phyloP scores from a whole-genome alignment of 1,140 invertebrate genomes.

The Armadillidium nasatum region DNA sequence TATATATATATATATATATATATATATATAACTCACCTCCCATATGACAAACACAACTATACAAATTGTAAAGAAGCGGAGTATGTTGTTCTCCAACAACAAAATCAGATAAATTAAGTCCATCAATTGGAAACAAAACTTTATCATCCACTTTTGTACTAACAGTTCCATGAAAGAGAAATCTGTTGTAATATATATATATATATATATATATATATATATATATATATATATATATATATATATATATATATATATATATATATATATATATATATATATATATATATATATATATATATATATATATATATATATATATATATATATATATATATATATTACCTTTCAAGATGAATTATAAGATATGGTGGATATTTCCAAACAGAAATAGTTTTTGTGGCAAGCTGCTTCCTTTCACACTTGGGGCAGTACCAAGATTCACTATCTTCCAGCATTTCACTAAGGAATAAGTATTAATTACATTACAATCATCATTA shows the following conservation, averaged over 20 bases:
- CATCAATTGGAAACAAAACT: slow-evolving; percentile 61
- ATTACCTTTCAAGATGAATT: slow-evolving; percentile 65
- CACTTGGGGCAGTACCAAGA: slow-evolving; percentile 68
- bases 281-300: not conserved
- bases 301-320: not conserved
- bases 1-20: too few species aligned
- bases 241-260: not conserved
- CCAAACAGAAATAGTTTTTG: slow-evolving; percentile 65
- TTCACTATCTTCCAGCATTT: slow-evolving; percentile 64
- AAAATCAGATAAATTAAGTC: slow-evolving; percentile 55
- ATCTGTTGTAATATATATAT: too few species aligned
- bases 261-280: not conserved
- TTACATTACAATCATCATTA: too few species aligned
- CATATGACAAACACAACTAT: slow-evolving; percentile 66
- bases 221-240: not conserved
- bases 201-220: not conserved
- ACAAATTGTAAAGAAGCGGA: slow-evolving; percentile 58
- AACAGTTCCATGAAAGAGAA: slow-evolving; percentile 64
- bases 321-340: not conserved
- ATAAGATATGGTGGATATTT: slow-evolving; percentile 65
- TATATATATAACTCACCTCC: slow-evolving; percentile 52
- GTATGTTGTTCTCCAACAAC: slow-evolving; percentile 45
- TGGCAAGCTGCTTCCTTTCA: slow-evolving; percentile 63
- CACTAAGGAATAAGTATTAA: slow-evolving; percentile 51
- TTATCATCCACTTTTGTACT: slow-evolving; percentile 66